These are phyloP conservation scores for Mesoligia furuncula DNA, from an alignment of 2,888 invertebrate genomes.

Conservation along the genomic window DNA sequence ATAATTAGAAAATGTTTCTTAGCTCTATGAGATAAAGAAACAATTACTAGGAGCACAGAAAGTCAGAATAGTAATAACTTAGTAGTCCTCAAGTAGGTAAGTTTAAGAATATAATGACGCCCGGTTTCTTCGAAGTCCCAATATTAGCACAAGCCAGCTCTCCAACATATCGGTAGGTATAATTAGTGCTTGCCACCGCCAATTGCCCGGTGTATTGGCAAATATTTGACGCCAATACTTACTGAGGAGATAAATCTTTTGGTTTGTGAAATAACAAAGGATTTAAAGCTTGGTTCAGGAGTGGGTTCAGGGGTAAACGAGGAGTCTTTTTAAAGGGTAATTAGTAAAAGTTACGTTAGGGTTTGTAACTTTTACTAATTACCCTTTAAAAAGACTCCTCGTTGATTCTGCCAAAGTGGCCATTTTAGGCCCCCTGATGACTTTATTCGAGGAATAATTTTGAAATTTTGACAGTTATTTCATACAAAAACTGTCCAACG, in stretches of 20 bases:
- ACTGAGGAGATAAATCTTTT: constrained; percentile 14
- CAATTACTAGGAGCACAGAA: neutral
- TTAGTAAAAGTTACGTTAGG: neutral
- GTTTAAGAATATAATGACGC: constrained; percentile 24
- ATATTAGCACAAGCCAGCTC: constrained; percentile 39
- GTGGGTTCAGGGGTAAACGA: constrained; percentile 17
- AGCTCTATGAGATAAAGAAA: neutral
- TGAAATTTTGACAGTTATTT: too few species aligned
- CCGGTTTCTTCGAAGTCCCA: constrained; percentile 25
- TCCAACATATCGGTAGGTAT: constrained; percentile 45
- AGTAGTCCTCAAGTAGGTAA: neutral
- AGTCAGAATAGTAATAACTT: neutral
- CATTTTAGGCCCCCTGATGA: too few species aligned
- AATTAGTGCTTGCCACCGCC: constrained; percentile 59
- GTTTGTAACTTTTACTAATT: too few species aligned
- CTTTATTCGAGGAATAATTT: too few species aligned
- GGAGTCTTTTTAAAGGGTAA: neutral
- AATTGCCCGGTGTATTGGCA: constrained; percentile 66
- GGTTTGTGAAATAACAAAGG: constrained; percentile 47
- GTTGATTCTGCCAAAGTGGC: too few species aligned
- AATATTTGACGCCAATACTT: constrained; percentile 67
- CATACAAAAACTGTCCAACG: too few species aligned
- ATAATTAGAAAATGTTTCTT: neutral
- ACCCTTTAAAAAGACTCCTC: too few species aligned
- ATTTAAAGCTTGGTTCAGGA: constrained; percentile 2